phyloP scores from a whole-genome alignment of 2,888 invertebrate genomes.

The Ischnura elegans region DNA sequence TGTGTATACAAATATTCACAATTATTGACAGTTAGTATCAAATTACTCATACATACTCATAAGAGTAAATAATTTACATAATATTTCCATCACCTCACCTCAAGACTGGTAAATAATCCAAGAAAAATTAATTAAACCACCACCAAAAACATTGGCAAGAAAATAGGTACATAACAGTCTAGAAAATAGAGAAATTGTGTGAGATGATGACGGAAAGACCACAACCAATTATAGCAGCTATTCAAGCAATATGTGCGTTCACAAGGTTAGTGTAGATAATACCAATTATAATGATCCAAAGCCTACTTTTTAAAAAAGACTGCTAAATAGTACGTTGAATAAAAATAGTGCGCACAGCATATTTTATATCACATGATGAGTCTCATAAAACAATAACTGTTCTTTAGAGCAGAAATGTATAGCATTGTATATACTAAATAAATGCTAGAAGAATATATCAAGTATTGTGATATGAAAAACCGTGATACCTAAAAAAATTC shows the following conservation, averaged over 20 bases:
- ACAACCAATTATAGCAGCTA: conserved; percentile 8
- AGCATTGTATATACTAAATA: not conserved
- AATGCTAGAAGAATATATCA: not conserved
- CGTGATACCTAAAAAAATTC: not conserved
- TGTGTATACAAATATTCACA: not conserved
- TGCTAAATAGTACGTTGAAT: not conserved
- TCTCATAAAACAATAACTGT: not conserved
- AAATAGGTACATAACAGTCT: not conserved
- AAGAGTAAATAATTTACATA: conserved; percentile 1
- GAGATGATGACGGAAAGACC: not conserved
- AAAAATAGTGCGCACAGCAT: not conserved
- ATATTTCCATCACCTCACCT: conserved; percentile 28
- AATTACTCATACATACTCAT: not conserved
- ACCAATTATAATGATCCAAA: not conserved
- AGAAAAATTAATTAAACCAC: not conserved
- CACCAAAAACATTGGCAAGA: conserved; percentile 9
- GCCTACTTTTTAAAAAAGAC: not conserved
- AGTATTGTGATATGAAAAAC: not conserved
- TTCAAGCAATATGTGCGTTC: not conserved
- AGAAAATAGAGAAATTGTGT: not conserved
- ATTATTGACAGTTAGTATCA: conserved; percentile 30
- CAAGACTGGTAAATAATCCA: not conserved
- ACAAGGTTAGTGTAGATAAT: not conserved
- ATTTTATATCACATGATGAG: not conserved
- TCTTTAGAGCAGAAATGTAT: not conserved